Evolutionary conservation across 2,113 vertebrate genomes (phyloP).

Genomic region (Dasyurus viverrinus): DNA sequence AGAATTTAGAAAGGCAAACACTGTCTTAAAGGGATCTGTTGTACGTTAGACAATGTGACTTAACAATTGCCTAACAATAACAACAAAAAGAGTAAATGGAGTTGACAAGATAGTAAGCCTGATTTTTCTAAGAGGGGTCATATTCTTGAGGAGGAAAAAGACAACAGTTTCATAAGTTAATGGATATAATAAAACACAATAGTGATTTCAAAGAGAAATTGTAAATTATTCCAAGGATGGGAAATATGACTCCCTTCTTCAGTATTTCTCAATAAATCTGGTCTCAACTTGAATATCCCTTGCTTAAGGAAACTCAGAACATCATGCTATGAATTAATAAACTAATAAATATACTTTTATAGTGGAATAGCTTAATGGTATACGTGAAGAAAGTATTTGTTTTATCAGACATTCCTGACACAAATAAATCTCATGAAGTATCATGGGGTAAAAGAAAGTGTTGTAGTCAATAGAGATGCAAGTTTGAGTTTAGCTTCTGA

Average conservation of each 20-base stretch:
- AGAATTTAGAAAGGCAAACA: conserved; percentile 7
- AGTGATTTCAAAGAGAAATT: neutral
- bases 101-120: neutral
- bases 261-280: neutral
- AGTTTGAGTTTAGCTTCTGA: neutral
- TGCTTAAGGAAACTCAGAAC: neutral
- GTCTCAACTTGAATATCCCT: neutral
- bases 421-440: neutral
- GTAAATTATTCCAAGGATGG: neutral
- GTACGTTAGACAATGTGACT: neutral
- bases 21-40: neutral
- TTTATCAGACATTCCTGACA: neutral
- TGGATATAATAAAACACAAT: neutral
- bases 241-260: neutral
- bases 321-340: neutral
- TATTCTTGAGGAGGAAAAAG: neutral
- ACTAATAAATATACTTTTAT: neutral
- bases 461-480: neutral
- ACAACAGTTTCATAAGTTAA: neutral
- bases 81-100: neutral
- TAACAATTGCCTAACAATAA: neutral
- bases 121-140: neutral
- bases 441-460: neutral
- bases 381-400: neutral
- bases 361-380: neutral